Evolutionary conservation across 2,797 vertebrate species (phyloP), one percentile per base, ranked within the genome.

Genomic region (Lophotriccus pileatus): DNA sequence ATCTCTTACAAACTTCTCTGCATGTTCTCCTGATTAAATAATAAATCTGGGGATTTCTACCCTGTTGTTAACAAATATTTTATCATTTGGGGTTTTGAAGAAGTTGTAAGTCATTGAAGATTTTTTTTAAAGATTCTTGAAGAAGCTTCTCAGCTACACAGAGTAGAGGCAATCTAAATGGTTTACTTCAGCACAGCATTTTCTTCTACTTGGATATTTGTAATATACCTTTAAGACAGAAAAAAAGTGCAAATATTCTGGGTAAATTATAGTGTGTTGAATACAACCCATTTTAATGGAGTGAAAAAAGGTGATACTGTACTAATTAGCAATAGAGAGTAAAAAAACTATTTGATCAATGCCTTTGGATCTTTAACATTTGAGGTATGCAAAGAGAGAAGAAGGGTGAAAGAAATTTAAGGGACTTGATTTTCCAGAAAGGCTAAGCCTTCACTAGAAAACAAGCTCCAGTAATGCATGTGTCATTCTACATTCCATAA

Each of bases 1-100:
- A 91, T 83, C 46, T 72, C 83, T 68, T 81, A 74, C 80, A 92
- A 95, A 92, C 37, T 75, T 72, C 70, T 14, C 68, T 70, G 58
- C 95, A 14, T 85, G 41, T 85, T 93, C 37, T 93, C 44, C 43
- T 87, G 80, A 90, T 91, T 94, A 90, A 95, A 85, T 81, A 95
- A 90, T 81, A 93, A 70, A 69, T 76, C 44, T 75, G 34, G 58
- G 23, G 58, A 60, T 84, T 87, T 91, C 43, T 80, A 32, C 73
- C 9, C 14, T 75, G 39, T 63, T 52, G 4, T 70, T 90, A 83
- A 88, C 73, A 77, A 91, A 67, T 87, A 87, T 32, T 87, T 93
- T 85, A 59, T 56, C 5, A 2, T 58, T 67, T 75, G 50, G 20
- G 7, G 14, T 85, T 93, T 83, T 76, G 58, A 95, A 69, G 59